A percentile compares a stretch with the other conserved stretches of the same genome.
phyloP scores from a whole-genome alignment of 1,140 invertebrate species.

The Maniola jurtina region DNA sequence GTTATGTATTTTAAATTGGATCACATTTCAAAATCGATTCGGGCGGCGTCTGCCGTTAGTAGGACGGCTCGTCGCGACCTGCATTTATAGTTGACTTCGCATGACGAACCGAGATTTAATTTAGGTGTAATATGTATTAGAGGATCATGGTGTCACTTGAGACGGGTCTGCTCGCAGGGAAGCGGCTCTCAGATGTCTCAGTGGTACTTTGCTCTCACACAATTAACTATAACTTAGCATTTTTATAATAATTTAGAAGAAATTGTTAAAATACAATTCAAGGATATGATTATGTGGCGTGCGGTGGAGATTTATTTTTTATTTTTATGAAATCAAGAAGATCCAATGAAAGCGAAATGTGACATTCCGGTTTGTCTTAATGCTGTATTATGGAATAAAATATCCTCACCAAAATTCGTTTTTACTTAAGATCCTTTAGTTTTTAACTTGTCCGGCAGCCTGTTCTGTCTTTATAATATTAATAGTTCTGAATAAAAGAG shows the following conservation, averaged over 20 bases:
- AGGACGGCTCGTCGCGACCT: constrained; percentile 55
- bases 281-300: constrained; percentile 61
- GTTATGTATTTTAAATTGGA: constrained; percentile 73
- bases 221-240: constrained; percentile 78
- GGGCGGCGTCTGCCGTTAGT: constrained; percentile 47
- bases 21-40: constrained; percentile 35
- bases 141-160: constrained; percentile 61
- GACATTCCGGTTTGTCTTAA: constrained; percentile 81
- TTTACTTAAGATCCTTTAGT: constrained; percentile 41
- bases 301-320: constrained; percentile 70
- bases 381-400: constrained; percentile 81
- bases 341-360: constrained; percentile 71
- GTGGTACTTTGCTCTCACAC: constrained; percentile 73
- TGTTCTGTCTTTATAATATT: neutral
- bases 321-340: constrained; percentile 69
- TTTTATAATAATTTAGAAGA: constrained; percentile 77
- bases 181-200: constrained; percentile 60
- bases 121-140: constrained; percentile 75
- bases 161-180: constrained; percentile 52
- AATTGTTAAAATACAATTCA: constrained; percentile 73
- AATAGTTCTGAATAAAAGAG: neutral
- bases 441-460: neutral
- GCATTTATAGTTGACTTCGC: constrained; percentile 73
- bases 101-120: constrained; percentile 72
- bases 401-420: constrained; percentile 76